Base-by-base conservation (phyloP, 2,888 invertebrate genomes). In the Leucozona laternaria region DNA sequence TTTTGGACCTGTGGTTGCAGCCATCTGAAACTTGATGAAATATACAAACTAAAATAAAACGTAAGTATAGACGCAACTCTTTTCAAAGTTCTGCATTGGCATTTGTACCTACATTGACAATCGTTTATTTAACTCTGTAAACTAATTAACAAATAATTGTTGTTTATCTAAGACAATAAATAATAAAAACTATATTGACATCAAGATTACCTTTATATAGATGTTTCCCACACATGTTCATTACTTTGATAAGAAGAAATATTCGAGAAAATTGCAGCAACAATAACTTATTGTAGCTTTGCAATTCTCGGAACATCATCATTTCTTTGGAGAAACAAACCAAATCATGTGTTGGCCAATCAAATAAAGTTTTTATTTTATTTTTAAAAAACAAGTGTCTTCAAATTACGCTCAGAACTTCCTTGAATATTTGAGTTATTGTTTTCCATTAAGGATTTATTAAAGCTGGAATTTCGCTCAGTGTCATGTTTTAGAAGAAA, bases 1-100 rank as follows among this genome's bases (percentile, higher is more conserved):
- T 3, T 93, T 90, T 7, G 94, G 93, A 90, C 95, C n/a, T 53
- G 6, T 95, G 0, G 94, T 94, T 64, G 95, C 93, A 0, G 95
- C 95, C 95, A 95, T 95, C 58, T 48, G 15, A n/a, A n/a, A n/a
- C n/a, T n/a, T n/a, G n/a, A n/a, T n/a, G n/a, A n/a, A n/a, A n/a
- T n/a, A n/a, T n/a, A n/a, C n/a, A n/a, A n/a, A n/a, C n/a, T n/a
- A n/a, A n/a, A n/a, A n/a, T n/a, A n/a, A n/a, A n/a, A 50, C 11
- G 10, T 50, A 17, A 7, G 8, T 8, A 45, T 3, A 8, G 13
- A 13, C 1, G 50, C 50, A 55, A 55, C 28, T 50, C 50, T 25
- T 50, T 50, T 2, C 2, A 15, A 13, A 15, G 22, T 22, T 50
- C 22, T n/a, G 28, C 15, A 55, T 55, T 28, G 15, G 8, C 7